Percentiles rank a stretch among this genome's conserved stretches.
Conservation (phyloP, 2,888 invertebrate genomes). For the Geophilus truncorum region DNA sequence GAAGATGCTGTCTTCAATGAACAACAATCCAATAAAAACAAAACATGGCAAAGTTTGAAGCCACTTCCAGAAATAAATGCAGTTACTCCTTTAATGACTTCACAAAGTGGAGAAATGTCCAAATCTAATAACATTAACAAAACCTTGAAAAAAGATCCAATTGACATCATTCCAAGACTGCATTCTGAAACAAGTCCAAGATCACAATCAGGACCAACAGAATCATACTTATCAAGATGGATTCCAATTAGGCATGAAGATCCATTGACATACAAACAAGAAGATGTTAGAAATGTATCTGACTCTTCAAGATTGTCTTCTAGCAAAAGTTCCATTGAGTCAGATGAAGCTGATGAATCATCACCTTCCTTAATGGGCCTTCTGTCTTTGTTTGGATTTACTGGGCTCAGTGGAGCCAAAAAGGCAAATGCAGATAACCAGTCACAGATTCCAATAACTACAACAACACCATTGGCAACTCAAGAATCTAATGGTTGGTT, state of each 20-base stretch:
- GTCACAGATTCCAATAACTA: background rate
- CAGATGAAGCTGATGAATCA: background rate
- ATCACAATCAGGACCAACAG: background rate
- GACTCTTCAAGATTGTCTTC: background rate
- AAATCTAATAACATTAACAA: background rate
- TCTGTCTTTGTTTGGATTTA: background rate
- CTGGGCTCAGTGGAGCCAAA: background rate
- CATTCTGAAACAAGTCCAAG: background rate
- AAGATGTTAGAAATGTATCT: too few species aligned
- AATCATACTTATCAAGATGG: background rate
- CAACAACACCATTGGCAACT: background rate
- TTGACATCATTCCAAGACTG: background rate
- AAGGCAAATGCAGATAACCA: background rate
- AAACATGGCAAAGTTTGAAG: background rate
- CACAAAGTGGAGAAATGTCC: background rate
- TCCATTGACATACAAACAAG: background rate
- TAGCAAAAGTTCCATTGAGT: background rate
- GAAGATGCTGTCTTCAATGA: conserved; percentile 30
- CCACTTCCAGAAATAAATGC: background rate
- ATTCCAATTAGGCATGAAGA: background rate
- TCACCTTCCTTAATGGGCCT: background rate
- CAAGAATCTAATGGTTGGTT: background rate
- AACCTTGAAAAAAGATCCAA: background rate
- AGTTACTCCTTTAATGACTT: background rate
- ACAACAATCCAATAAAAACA: background rate